phyloP scores from a whole-genome alignment of 2,888 invertebrate species.

The Noctua comes region DNA sequence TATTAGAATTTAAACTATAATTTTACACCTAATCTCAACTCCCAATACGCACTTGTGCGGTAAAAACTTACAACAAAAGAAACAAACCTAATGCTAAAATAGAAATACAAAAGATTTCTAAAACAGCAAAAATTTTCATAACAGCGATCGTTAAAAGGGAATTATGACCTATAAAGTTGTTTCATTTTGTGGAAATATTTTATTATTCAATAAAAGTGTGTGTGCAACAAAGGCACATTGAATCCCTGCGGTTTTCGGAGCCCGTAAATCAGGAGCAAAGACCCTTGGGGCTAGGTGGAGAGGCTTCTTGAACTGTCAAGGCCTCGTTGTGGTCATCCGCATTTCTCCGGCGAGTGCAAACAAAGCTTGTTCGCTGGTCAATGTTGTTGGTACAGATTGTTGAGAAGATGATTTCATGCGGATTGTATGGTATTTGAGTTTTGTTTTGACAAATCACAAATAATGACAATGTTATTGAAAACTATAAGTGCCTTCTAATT shows the following conservation, averaged over 20 bases:
- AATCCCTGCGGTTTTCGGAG: constrained; percentile 87
- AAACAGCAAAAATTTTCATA: constrained; percentile 68
- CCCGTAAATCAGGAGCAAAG: constrained; percentile 89
- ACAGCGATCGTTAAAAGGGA: constrained; percentile 81
- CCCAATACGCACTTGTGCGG: too few species aligned
- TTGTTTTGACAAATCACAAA: not conserved
- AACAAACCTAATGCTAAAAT: constrained; percentile 15
- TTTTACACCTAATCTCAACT: not conserved
- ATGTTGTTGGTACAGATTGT: constrained; percentile 49
- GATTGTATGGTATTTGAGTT: not conserved
- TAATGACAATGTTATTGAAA: not conserved
- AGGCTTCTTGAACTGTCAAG: constrained; percentile 89
- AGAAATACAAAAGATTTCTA: constrained; percentile 53
- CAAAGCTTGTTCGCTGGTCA: constrained; percentile 70
- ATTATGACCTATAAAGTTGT: constrained; percentile 88
- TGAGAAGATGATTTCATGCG: constrained; percentile 17
- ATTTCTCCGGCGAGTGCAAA: constrained; percentile 77
- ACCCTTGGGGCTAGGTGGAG: constrained; percentile 77
- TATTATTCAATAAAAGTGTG: constrained; percentile 89
- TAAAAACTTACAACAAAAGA: not conserved
- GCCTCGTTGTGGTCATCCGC: constrained; percentile 84
- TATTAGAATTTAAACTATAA: constrained; percentile 13
- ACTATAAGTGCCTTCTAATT: too few species aligned
- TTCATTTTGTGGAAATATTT: constrained; percentile 88
- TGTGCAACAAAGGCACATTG: constrained; percentile 88